Evolutionary conservation across 2,888 invertebrate genomes (phyloP), one percentile per base, ranked within the genome.

Genomic region (Timandra comae): DNA sequence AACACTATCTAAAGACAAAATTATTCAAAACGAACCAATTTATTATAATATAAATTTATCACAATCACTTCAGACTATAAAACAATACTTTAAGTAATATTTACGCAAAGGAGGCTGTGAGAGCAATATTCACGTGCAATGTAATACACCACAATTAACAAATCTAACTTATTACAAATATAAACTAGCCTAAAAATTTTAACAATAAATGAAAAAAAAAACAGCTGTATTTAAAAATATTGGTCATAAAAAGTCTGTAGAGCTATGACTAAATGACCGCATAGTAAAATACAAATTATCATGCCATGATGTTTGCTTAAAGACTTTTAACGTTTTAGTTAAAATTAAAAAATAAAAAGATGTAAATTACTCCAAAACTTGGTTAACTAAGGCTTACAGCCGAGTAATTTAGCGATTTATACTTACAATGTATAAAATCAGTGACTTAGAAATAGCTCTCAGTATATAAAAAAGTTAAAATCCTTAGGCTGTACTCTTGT

Each of bases 361-460:
- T 82, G 81, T 82, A 84, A 84, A 85, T 65, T 73, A 81, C 81
- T 79, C 82, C 79, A 81, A 84, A 85, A 84, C 62, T 79, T 69
- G 69, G 60, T 71, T 69, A 67, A 69, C 63, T 56, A 53, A 46
- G 80, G 74, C 81, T 80, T 60, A 63, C 43, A 80, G 81, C 81
- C 81, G 49, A 56, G 53, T 68, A 64, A 64, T 69, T 63, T 65
- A 63, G 66, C 68, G 54, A 57, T 72, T 70, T 65, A 68, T 75
- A 49, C 60, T 56, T 63, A 80, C 67, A 73, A 73, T 65, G 76
- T 80, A 76, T 73, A 81, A 81, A 77, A 75, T 44, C 74, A 75
- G 84, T 71, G 84, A 85, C 82, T 84, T 82, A 85, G 85, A 74
- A 84, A 84, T 85, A 85, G 85, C 85, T 84, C 85, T 81, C 84